Conservation (phyloP, 2,888 invertebrate species). For the Spodoptera littoralis region DNA sequence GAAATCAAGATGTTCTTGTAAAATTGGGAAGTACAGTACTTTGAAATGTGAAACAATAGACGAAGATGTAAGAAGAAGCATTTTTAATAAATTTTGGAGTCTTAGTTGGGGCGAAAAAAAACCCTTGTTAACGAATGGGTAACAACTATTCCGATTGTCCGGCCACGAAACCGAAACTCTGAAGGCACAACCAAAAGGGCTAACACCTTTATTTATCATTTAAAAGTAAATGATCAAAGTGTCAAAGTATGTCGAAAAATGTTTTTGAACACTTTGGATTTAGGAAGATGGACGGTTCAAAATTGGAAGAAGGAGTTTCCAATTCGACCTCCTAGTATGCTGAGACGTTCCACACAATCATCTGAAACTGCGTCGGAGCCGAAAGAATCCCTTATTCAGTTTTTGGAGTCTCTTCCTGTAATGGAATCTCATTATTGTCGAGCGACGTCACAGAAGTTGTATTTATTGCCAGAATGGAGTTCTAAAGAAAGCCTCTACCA, state of each 20-base stretch:
- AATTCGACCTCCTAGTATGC: conserved; percentile 5
- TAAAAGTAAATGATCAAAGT: conserved; percentile 1
- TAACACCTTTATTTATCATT: too few relatives aligned
- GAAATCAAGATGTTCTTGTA: conserved; percentile 13
- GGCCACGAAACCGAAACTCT: too few relatives aligned
- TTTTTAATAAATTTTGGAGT: conserved; percentile 22
- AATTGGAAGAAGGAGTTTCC: conserved; percentile 19
- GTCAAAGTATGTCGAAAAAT: conserved; percentile 15
- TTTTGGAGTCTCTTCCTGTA: conserved; percentile 6
- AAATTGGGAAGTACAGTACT: conserved; percentile 8
- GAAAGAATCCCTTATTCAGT: conserved; percentile 14
- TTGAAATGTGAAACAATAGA: conserved; percentile 16
- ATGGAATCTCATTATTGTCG: conserved; percentile 20
- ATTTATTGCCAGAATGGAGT: conserved; percentile 14
- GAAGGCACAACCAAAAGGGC: too few relatives aligned
- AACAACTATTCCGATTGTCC: neutral
- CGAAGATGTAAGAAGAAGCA: conserved; percentile 17
- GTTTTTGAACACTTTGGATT: conserved; percentile 22
- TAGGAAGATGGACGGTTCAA: conserved; percentile 20
- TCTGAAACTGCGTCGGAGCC: conserved; percentile 4
- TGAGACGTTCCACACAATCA: conserved; percentile 9
- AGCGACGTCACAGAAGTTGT: conserved; percentile 4
- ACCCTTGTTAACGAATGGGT: conserved; percentile 13
- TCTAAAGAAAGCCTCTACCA: conserved; percentile 8
- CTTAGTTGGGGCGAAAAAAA: conserved; percentile 8